These are phyloP conservation scores for Odocoileus virginianus DNA, from an alignment of 2,113 vertebrate species.

Conservation along the genomic window DNA sequence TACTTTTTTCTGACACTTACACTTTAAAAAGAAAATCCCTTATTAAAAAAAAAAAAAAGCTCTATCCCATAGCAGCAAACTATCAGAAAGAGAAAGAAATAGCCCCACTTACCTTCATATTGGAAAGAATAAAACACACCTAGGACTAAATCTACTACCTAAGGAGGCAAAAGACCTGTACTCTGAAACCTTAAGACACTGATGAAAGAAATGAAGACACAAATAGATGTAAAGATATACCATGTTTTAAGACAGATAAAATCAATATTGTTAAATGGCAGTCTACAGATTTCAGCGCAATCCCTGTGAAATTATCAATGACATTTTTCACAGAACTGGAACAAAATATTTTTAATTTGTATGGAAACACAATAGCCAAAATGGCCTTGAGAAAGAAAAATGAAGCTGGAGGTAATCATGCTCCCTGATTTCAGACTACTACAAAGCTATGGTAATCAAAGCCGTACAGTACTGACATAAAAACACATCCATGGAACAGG, in stretches of 20 bases:
- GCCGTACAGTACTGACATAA: not conserved
- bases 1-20: not conserved
- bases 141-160: not conserved
- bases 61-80: not conserved
- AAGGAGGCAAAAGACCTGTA: not conserved
- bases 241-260: not conserved
- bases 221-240: not conserved
- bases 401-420: not conserved
- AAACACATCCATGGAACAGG: not conserved
- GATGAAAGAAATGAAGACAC: not conserved
- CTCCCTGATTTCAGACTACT: not conserved
- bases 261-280: not conserved
- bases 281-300: not conserved
- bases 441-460: not conserved
- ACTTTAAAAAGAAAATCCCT: not conserved
- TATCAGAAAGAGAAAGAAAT: not conserved
- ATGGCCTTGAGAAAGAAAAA: not conserved
- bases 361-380: not conserved
- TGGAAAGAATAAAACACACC: not conserved
- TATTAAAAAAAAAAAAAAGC: not conserved
- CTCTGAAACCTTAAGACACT: not conserved
- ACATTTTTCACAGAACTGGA: not conserved
- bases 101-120: not conserved
- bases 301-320: not conserved
- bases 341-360: not conserved